Base-by-base conservation (phyloP, 2,797 vertebrate genomes). In the Esox lucius region DNA sequence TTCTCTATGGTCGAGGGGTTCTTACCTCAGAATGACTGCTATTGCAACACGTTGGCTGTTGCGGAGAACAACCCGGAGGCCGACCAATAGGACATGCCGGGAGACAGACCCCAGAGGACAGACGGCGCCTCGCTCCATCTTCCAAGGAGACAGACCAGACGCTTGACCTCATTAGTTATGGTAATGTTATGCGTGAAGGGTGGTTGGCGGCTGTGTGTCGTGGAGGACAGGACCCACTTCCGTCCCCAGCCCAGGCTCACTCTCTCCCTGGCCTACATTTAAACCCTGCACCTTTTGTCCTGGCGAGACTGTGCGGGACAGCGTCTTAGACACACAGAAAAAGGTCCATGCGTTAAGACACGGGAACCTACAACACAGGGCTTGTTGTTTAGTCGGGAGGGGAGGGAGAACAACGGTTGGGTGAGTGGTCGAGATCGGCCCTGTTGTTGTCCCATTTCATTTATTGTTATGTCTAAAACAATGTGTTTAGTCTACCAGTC, bases 111-210 rank as follows among this genome's bases (percentile, higher is more conserved):
- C 5, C 15, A 26, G 35, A 46, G 51, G 49, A 59, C 26, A 71
- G 16, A 56, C 19, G 33, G 1, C 19, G 51, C 9, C 71, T 13
- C 71, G 5, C 15, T 24, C 71, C 26, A 22, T 86, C 85, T 85
- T 85, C 81, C 84, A 87, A 91, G 85, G 83, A 91, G 82, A 80
- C 88, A 91, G 91, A 91, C 88, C 88, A 92, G 91, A 91, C 88
- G 81, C 81, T 83, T 91, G 85, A 90, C 87, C 90, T 90, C 81
- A 91, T 92, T 90, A 89, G 73, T 22, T 84, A 92, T 91, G 88
- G 80, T 86, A 90, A 90, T 70, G 69, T 56, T 84, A 85, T 88
- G 85, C 76, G 8, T 67, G 28, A 73, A 33, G 80, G 77, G 74
- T 3, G 64, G 80, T 75, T 8, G 48, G 78, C 79, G 64, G 35